Evolutionary conservation across 2,113 vertebrate genomes (phyloP).

Genomic region (Serinus canaria): DNA sequence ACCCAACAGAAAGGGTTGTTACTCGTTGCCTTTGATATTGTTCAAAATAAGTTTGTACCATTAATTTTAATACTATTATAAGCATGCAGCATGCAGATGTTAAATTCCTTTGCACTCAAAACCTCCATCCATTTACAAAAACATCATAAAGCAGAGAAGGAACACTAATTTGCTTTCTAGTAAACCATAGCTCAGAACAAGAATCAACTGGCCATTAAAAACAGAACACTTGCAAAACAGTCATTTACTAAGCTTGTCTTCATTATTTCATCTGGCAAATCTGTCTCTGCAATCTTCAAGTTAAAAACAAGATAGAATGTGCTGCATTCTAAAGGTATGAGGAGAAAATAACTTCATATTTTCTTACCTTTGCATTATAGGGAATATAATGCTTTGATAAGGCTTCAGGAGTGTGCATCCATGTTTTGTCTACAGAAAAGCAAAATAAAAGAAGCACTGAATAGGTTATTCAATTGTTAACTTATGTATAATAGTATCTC

Average conservation of each 20-base stretch:
- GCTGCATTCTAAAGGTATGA: not conserved
- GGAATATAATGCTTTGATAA: conserved; percentile 97
- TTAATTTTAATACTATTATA: not conserved
- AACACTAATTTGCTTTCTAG: not conserved
- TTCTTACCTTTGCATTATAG: conserved; percentile 95
- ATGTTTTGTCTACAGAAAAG: conserved; percentile 93
- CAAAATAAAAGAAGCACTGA: conserved; percentile 60
- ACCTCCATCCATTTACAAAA: not conserved
- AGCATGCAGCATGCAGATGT: not conserved
- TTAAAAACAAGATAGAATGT: not conserved
- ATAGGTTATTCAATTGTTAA: not conserved
- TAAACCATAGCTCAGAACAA: not conserved
- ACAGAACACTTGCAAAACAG: not conserved
- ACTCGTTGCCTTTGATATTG: not conserved
- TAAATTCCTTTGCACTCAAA: not conserved
- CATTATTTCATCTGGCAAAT: not conserved
- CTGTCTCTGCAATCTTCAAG: not conserved
- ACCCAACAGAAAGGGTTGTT: not conserved
- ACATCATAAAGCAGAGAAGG: not conserved
- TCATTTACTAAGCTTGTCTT: not conserved
- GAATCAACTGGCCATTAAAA: not conserved
- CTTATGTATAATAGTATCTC: not conserved
- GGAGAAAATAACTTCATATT: not conserved
- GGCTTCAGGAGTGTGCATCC: conserved; percentile 98
- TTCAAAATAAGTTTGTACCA: not conserved